Percentiles rank a stretch among this genome's conserved stretches.
phyloP scores from a whole-genome alignment of 2,113 vertebrate genomes.

The Seriola dumerili region DNA sequence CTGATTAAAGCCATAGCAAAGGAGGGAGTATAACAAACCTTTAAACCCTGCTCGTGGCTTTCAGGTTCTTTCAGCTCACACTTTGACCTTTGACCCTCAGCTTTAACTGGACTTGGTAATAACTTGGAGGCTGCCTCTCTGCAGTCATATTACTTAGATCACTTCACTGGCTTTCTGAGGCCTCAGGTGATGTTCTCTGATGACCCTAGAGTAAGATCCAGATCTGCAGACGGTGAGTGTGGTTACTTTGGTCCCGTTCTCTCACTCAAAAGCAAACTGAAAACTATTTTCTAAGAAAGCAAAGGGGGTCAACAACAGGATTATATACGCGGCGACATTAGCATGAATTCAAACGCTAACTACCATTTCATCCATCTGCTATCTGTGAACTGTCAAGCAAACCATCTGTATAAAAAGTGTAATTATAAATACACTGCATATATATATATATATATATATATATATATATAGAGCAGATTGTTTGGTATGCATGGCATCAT shows the following conservation, averaged over 20 bases:
- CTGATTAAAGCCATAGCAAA: conserved; percentile 42
- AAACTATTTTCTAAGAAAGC: neutral
- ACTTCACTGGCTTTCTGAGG: neutral
- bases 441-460: too few relatives aligned
- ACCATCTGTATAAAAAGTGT: too few relatives aligned
- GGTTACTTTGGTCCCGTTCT: neutral
- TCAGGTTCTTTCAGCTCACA: conserved; percentile 17
- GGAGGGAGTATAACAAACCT: conserved; percentile 35
- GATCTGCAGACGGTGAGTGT: neutral
- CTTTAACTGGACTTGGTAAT: neutral
- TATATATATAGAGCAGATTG: neutral
- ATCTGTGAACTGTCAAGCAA: neutral
- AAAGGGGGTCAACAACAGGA: neutral
- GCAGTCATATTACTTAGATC: neutral
- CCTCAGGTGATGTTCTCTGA: conserved; percentile 1
- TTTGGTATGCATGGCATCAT: neutral
- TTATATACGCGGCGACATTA: neutral
- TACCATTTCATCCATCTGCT: neutral
- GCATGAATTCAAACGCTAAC: neutral
- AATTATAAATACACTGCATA: neutral
- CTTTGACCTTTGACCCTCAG: conserved; percentile 45
- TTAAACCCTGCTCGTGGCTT: conserved; percentile 40
- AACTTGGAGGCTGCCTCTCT: neutral
- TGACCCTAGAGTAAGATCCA: neutral
- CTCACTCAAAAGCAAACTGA: neutral